phyloP scores from a whole-genome alignment of 2,113 vertebrate genomes.

The Gymnorhina tibicen region DNA sequence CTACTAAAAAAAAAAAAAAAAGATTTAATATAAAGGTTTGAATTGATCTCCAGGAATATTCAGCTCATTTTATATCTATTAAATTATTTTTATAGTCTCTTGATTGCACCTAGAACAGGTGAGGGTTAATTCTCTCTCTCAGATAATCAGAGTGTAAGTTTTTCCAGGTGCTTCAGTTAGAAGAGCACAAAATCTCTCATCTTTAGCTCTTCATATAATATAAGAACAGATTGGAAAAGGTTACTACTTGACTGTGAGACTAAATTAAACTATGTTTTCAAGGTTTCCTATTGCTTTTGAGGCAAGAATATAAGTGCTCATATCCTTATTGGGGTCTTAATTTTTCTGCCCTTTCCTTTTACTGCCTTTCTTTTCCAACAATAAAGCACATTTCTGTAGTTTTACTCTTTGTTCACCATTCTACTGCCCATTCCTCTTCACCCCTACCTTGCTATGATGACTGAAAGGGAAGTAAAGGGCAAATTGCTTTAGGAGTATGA shows the following conservation, averaged over 20 bases:
- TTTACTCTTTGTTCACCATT: not conserved
- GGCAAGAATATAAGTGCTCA: not conserved
- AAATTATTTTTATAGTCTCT: not conserved
- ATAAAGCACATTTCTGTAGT: not conserved
- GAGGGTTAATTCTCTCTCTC: not conserved
- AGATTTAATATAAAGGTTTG: not conserved
- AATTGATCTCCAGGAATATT: not conserved
- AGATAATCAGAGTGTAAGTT: not conserved
- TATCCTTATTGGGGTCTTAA: not conserved
- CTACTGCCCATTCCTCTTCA: not conserved
- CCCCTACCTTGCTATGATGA: not conserved
- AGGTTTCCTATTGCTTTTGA: not conserved
- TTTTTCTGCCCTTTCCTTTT: slow-evolving; percentile 2
- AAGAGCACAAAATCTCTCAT: not conserved
- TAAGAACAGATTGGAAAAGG: not conserved
- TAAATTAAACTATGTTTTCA: not conserved
- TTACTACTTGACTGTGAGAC: not conserved
- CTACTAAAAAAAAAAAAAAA: not conserved
- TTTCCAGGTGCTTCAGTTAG: not conserved
- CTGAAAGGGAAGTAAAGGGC: slow-evolving; percentile 2
- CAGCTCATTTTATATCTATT: not conserved
- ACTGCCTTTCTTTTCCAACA: not conserved
- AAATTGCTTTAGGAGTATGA: not conserved
- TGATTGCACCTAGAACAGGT: not conserved
- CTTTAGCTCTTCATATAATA: not conserved